A percentile compares a stretch with the other conserved stretches of the same genome.
Conservation (phyloP, 2,888 invertebrate species). For the Glaucopsyche alexis region DNA sequence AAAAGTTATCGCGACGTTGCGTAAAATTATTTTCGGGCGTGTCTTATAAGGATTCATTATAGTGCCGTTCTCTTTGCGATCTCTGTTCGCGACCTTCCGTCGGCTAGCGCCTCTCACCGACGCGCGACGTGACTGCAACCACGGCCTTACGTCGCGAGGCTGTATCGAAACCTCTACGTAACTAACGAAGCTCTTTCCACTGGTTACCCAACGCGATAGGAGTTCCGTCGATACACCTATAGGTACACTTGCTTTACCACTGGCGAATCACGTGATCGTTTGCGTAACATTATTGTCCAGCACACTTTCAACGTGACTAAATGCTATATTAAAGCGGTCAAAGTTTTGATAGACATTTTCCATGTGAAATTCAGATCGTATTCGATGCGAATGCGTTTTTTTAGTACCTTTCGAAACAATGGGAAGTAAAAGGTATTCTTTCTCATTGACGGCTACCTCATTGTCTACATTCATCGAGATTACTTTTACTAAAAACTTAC, state of each 20-base stretch:
- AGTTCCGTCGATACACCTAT: conserved; percentile 68
- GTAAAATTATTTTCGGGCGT: conserved; percentile 47
- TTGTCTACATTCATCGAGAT: conserved; percentile 34
- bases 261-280: conserved; percentile 68
- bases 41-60: conserved; percentile 72
- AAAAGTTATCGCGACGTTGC: conserved; percentile 18
- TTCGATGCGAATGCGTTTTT: conserved; percentile 32
- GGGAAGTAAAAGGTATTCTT: conserved; percentile 38
- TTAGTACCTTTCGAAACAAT: conserved; percentile 36
- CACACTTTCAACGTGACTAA: conserved; percentile 37
- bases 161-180: conserved; percentile 78
- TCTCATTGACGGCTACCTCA: conserved; percentile 23
- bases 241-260: conserved; percentile 61
- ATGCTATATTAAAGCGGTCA: conserved; percentile 17
- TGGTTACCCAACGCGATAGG: conserved; percentile 75
- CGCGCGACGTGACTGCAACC: conserved; percentile 78
- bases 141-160: conserved; percentile 78
- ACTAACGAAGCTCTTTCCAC: conserved; percentile 77
- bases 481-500: conserved; percentile 57
- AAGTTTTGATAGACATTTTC: conserved; percentile 1
- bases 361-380: conserved; percentile 10
- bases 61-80: conserved; percentile 73
- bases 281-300: conserved; percentile 67
- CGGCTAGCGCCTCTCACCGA: conserved; percentile 75
- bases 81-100: conserved; percentile 73